Base-by-base conservation (phyloP, 37 sponge, comb jelly and placozoan genomes). In the Oscarella lobularis region DNA sequence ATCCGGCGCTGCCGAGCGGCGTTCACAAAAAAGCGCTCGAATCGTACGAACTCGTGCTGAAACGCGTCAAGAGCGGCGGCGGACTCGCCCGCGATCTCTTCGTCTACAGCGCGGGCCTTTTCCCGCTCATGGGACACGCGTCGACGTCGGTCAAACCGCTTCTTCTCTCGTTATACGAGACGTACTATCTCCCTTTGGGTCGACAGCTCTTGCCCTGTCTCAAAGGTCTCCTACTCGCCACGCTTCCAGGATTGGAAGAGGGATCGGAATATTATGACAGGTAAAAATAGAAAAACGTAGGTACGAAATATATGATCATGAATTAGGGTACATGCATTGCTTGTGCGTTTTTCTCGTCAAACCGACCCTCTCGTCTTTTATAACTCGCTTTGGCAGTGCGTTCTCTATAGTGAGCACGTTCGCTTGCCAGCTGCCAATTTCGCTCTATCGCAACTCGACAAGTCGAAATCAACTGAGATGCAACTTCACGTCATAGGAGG, bases 181-280 rank as follows among this genome's bases (percentile, higher is more conserved):
- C 78, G 33, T 85, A 90, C 67, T 85, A 77, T 54, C 41, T 94
- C 33, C 80, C 86, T 2, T 83, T 94, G 14, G 95, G 88, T 1
- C 37, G 54, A 31, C 77, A 73, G 3, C 80, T 94, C 76, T 31
- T 80, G 3, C 91, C 95, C 0, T 41, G 80, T 67, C 79, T 94
- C 20, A 79, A 80, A 60, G 95, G 95, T 2, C 36, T 94, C 33
- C 75, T 94, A 3, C 82, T 94, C 5, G 88, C 85, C 5, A 70
- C 90, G 33, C 67, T 94, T 38, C 91, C 95, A 9, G 95, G 88
- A 1, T 73, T 94, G 33, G 95, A 94, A 66, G 93, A 92, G 36
- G 91, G 88, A 35, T 74, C 65, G 27, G 85, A 84, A 74, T 78
- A 79, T 20, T 38, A 67, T 37, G 77, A 76, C 38, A 74, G 67